Percentiles rank a stretch among this genome's conserved stretches.
Conservation (phyloP, 2,113 vertebrate species). For the Lepisosteus osseus region DNA sequence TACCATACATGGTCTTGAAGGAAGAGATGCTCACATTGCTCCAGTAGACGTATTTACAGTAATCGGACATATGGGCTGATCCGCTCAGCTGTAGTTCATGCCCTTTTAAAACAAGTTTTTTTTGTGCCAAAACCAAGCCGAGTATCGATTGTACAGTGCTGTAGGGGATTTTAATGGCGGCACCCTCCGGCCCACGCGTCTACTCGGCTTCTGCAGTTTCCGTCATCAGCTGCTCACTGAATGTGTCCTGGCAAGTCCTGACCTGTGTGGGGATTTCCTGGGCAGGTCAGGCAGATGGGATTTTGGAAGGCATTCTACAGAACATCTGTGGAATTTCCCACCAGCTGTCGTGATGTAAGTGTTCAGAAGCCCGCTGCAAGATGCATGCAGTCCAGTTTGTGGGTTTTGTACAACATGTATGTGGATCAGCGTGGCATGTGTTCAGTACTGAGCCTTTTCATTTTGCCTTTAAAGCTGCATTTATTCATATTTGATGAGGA, state of each 20-base stretch:
- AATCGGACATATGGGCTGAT: no score
- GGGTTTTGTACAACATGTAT: no score
- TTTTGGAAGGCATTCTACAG: neutral
- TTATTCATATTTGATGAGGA: no score
- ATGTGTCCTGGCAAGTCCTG: conserved; percentile 14
- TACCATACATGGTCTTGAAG: neutral
- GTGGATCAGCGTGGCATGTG: no score
- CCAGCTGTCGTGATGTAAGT: conserved; percentile 4
- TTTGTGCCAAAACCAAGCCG: neutral
- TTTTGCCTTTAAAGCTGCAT: no score
- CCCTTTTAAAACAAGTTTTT: neutral
- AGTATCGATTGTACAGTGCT: neutral
- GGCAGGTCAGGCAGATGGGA: neutral
- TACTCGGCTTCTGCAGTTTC: neutral
- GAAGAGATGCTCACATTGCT: no score
- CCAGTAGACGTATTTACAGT: no score
- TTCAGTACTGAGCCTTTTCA: no score
- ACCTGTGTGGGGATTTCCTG: neutral
- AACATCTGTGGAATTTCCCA: no score
- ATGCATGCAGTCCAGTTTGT: neutral
- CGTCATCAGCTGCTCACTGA: neutral
- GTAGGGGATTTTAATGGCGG: neutral
- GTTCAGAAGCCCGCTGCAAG: neutral
- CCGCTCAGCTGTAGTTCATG: no score
- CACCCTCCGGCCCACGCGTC: neutral